phyloP scores from a whole-genome alignment of 2,113 vertebrate species.

The Miniopterus natalensis region DNA sequence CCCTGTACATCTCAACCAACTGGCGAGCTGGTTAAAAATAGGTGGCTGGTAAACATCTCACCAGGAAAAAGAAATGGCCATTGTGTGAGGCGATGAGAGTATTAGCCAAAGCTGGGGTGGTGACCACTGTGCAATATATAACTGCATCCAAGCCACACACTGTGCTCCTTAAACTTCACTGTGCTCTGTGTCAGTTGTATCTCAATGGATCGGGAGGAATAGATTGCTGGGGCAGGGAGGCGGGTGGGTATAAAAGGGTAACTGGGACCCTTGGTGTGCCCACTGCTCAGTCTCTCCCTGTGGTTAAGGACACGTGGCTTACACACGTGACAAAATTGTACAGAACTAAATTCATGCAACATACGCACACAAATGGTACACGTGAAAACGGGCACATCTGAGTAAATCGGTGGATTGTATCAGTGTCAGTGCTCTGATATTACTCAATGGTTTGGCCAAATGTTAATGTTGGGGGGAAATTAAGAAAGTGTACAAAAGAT shows the following conservation, averaged over 20 bases:
- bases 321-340: not conserved
- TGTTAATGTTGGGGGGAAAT: not conserved
- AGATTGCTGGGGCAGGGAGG: not conserved
- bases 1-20: not conserved
- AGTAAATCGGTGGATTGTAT: not conserved
- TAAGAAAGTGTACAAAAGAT: not conserved
- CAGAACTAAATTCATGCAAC: not conserved
- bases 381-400: not conserved
- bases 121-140: not conserved
- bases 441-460: not conserved
- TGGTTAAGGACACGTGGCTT: not conserved
- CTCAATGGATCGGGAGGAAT: not conserved
- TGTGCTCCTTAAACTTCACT: not conserved
- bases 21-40: not conserved
- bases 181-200: too few relatives aligned
- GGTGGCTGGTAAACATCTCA: not conserved
- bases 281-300: not conserved
- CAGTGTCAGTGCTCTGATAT: not conserved
- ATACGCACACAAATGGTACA: not conserved
- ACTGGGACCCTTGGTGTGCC: not conserved
- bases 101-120: too few relatives aligned
- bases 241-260: not conserved
- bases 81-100: not conserved
- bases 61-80: not conserved
- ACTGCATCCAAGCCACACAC: not conserved